Conservation (phyloP, 1,140 invertebrate genomes). For the Drosophila pruinosa region DNA sequence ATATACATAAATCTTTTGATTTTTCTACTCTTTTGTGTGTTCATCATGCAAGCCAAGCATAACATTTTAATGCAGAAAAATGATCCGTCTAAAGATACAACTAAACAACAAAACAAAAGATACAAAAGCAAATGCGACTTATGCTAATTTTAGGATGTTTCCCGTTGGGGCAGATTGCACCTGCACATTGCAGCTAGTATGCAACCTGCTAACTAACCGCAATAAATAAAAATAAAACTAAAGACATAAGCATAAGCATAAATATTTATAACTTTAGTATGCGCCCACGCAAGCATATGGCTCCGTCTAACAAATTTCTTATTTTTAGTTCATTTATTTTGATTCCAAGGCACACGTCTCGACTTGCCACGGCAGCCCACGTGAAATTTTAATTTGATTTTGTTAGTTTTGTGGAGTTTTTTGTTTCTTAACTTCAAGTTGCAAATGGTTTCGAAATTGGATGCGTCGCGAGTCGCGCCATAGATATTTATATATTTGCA, state of each 20-base stretch:
- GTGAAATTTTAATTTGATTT: constrained; percentile 32
- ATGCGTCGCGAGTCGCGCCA: constrained; percentile 50
- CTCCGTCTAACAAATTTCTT: constrained; percentile 30
- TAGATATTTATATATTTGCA: constrained; percentile 6
- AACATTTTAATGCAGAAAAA: constrained; percentile 44
- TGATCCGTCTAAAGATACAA: constrained; percentile 1
- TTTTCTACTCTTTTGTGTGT: constrained; percentile 24
- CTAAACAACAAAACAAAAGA: constrained; percentile 15
- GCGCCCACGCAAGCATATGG: constrained; percentile 49
- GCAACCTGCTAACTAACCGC: constrained; percentile 15
- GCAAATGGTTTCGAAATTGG: constrained; percentile 61
- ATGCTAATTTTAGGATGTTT: constrained; percentile 42
- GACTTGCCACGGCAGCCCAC: constrained; percentile 47
- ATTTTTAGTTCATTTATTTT: constrained; percentile 25
- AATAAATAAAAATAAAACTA: background rate
- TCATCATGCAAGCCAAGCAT: constrained; percentile 51
- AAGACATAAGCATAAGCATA: constrained; percentile 50
- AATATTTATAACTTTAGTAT: constrained; percentile 63
- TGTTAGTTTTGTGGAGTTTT: constrained; percentile 9
- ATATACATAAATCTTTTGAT: constrained; percentile 56
- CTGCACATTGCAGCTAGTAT: constrained; percentile 37
- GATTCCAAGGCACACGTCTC: constrained; percentile 40
- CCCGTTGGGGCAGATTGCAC: constrained; percentile 30
- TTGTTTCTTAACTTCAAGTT: constrained; percentile 5
- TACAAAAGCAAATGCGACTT: constrained; percentile 10